Conservation (phyloP, 2,888 invertebrate genomes). For the Dastarcus helophoroides region DNA sequence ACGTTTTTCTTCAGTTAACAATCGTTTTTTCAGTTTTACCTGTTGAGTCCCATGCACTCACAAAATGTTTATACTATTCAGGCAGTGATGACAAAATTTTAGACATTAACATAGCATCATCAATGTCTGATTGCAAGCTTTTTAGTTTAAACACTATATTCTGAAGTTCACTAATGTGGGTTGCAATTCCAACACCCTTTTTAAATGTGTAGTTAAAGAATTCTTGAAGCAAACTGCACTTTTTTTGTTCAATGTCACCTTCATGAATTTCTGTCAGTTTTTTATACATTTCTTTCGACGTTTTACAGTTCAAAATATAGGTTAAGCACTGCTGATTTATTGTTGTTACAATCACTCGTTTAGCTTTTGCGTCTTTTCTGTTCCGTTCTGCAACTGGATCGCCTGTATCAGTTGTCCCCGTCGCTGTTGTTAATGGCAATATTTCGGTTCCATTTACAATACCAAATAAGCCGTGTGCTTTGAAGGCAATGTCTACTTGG, state of each 20-base stretch:
- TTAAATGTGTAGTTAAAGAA: slow-evolving; percentile 8
- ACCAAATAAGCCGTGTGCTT: too few relatives aligned
- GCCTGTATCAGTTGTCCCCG: too few relatives aligned
- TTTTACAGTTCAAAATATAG: slow-evolving; percentile 6
- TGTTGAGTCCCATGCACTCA: slow-evolving; percentile 13
- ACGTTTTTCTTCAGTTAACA: slow-evolving; percentile 8
- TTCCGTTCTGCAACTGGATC: too few relatives aligned
- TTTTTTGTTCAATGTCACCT: slow-evolving; percentile 5
- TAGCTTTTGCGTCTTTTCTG: too few relatives aligned
- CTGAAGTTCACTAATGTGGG: slow-evolving; percentile 7
- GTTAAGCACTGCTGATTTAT: too few relatives aligned
- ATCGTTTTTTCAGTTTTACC: slow-evolving; percentile 7
- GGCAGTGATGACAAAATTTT: slow-evolving; percentile 11
- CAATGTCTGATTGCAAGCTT: slow-evolving; percentile 9
- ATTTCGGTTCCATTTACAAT: too few relatives aligned
- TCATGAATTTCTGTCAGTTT: slow-evolving; percentile 1
- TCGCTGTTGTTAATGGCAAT: too few relatives aligned
- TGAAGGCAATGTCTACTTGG: too few relatives aligned
- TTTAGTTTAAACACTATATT: slow-evolving; percentile 6
- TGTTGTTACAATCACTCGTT: too few relatives aligned
- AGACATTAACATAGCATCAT: slow-evolving; percentile 13
- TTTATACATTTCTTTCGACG: slow-evolving; percentile 4
- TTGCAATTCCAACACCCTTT: slow-evolving; percentile 5
- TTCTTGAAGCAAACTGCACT: slow-evolving; percentile 6
- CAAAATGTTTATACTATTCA: slow-evolving; percentile 10